Base-by-base conservation (phyloP, 2,797 vertebrate species). In the Malacoctenus gilli region DNA sequence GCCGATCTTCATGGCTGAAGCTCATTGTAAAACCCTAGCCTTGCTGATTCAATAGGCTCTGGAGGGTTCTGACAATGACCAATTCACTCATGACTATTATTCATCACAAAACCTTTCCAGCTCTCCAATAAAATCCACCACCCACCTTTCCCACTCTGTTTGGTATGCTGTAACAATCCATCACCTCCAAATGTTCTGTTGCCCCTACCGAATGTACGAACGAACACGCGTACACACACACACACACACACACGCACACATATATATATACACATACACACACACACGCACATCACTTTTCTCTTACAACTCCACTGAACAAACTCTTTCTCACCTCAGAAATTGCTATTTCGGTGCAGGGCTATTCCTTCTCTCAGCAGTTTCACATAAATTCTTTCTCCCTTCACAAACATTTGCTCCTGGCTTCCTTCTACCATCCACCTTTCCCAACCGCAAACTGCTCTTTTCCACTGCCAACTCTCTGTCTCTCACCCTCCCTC, bases 11-110 rank as follows among this genome's bases (percentile, higher is more conserved):
- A 63, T 74, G 80, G 79, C 71, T 82, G 75, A 69, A 77, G 78
- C 76, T 83, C 76, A 83, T 83, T 83, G 86, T 83, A 80, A 87
- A 87, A 81, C 59, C 75, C 75, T 47, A 65, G 75, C 72, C 60
- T 72, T 65, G 83, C 83, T 83, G 85, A 87, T 88, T 87, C 86
- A 86, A 86, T 84, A 75, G 77, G 80, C 80, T 79, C 83, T 77
- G 61, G 85, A 84, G 86, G 74, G 82, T 73, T 86, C 69, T 87
- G 87, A 87, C 83, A 87, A 90, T 87, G 87, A 89, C 87, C 86
- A 87, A 89, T 87, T 87, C 86, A 87, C 84, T 87, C 75, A 71
- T 81, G 77, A 82, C 83, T 84, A 85, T 90, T 89, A 89, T 89
- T 89, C 87, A 88, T 89, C 89, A 87, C 83, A 86, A 83, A 86